These are phyloP conservation scores for Rousettus leschenaultii DNA, from an alignment of 2,113 vertebrate genomes.

Conservation along the genomic window DNA sequence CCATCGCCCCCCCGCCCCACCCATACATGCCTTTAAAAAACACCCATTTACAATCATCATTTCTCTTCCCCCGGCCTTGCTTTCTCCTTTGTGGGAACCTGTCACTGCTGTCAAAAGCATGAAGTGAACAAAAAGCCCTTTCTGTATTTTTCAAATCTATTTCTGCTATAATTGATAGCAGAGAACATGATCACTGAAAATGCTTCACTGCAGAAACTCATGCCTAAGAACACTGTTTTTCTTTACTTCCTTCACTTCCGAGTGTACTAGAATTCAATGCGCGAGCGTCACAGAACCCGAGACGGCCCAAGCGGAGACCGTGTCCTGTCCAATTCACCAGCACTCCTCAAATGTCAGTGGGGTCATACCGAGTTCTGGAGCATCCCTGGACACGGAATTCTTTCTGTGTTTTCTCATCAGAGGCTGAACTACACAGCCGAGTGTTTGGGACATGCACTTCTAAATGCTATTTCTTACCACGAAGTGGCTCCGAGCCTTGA, in stretches of 20 bases:
- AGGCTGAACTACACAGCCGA: neutral
- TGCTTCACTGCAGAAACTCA: neutral
- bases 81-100: conserved; percentile 25
- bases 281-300: neutral
- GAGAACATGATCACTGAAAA: neutral
- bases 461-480: neutral
- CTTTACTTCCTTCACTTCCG: neutral
- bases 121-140: conserved; percentile 32
- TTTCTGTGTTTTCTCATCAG: neutral
- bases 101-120: neutral
- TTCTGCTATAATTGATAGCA: conserved; percentile 27
- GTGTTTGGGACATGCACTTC: neutral
- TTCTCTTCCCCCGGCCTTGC: neutral
- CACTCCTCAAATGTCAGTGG: neutral
- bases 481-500: neutral
- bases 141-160: conserved; percentile 31
- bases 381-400: accelerated
- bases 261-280: neutral
- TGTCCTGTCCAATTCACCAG: neutral
- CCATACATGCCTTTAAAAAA: neutral
- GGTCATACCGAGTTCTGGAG: neutral
- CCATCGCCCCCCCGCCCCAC: neutral
- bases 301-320: neutral
- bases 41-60: neutral
- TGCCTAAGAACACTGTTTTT: neutral